A percentile compares a stretch with the other conserved stretches of the same genome.
phyloP scores from a whole-genome alignment of 2,888 invertebrate genomes.

The Agonopterix subpropinquella region DNA sequence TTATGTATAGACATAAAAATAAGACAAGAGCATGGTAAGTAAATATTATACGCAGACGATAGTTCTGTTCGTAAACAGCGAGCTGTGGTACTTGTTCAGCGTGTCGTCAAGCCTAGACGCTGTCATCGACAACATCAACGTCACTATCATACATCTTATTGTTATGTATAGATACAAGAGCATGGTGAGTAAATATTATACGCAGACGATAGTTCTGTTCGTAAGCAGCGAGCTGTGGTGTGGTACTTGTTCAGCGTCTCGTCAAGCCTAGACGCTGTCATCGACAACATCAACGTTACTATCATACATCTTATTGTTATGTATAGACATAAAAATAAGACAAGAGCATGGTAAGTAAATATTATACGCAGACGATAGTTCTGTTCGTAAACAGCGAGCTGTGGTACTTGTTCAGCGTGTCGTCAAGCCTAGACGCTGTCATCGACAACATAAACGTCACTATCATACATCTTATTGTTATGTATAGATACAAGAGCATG shows the following conservation, averaged over 20 bases:
- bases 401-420: constrained; percentile 34
- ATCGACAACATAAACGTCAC: constrained; percentile 37
- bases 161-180: constrained; percentile 13
- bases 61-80: constrained; percentile 18
- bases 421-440: constrained; percentile 34
- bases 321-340: too few species aligned
- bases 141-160: constrained; percentile 39
- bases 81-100: constrained; percentile 40
- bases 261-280: constrained; percentile 13
- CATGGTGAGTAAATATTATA: constrained; percentile 14
- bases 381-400: constrained; percentile 26
- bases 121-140: constrained; percentile 37
- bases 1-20: constrained; percentile 15
- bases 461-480: constrained; percentile 36
- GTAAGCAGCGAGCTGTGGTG: constrained; percentile 9
- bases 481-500: constrained; percentile 16
- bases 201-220: constrained; percentile 9
- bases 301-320: constrained; percentile 15
- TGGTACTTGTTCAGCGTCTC: constrained; percentile 11
- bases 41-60: constrained; percentile 5
- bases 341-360: constrained; percentile 16
- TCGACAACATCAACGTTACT: constrained; percentile 16
- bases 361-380: constrained; percentile 1
- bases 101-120: constrained; percentile 34
- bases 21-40: constrained; percentile 17